Conservation (phyloP, 2,113 vertebrate species). For the Carlito syrichta region DNA sequence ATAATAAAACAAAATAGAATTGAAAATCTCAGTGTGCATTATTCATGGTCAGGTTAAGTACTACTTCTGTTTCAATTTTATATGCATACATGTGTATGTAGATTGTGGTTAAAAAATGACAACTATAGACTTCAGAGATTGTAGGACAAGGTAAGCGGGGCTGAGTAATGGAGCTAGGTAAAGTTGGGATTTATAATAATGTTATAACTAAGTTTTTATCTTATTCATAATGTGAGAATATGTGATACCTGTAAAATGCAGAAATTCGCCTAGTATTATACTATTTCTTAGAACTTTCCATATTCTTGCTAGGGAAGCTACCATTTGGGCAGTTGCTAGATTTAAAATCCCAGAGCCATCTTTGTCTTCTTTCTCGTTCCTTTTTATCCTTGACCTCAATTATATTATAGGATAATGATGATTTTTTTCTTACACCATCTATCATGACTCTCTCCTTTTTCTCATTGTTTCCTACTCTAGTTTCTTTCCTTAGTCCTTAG, state of each 20-base stretch:
- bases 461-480: not conserved
- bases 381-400: not conserved
- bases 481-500: not conserved
- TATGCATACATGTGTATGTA: not conserved
- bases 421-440: not conserved
- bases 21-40: not conserved
- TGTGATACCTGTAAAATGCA: not conserved
- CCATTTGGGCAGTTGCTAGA: not conserved
- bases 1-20: not conserved
- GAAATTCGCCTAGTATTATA: not conserved
- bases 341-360: not conserved
- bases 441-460: not conserved
- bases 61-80: not conserved
- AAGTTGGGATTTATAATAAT: not conserved
- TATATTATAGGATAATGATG: not conserved
- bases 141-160: not conserved
- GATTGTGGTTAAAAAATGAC: not conserved
- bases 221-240: not conserved
- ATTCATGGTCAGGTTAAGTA: not conserved
- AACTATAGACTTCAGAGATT: not conserved
- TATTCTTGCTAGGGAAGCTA: not conserved
- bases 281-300: not conserved
- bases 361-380: not conserved
- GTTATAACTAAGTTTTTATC: not conserved
- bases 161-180: not conserved